Conservation (phyloP, 2,113 vertebrate species). For the Notarius lentiginosus region DNA sequence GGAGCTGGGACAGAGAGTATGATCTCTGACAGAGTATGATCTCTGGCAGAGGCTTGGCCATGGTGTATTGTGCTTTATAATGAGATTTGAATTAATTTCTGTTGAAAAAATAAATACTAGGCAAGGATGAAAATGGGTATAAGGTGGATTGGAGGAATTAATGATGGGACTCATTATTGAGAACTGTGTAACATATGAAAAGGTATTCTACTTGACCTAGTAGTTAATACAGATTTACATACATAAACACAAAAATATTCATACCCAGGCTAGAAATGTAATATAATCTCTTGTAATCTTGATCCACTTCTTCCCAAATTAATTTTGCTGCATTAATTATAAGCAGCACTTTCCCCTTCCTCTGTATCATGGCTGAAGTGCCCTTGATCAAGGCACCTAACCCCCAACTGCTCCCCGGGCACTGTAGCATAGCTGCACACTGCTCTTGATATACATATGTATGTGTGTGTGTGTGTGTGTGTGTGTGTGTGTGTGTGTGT, state of each 20-base stretch:
- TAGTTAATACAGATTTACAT: not conserved
- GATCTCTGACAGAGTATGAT: too few relatives aligned
- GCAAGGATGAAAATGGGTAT: conserved; percentile 43
- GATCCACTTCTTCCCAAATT: not conserved
- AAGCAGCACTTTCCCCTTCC: too few relatives aligned
- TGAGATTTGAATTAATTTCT: conserved; percentile 54
- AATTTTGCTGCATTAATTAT: not conserved
- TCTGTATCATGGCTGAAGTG: too few relatives aligned
- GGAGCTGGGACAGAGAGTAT: conserved; percentile 29
- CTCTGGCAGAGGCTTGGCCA: conserved; percentile 44
- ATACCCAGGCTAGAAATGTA: not conserved
- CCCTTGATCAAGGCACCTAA: too few relatives aligned
- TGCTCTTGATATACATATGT: too few relatives aligned
- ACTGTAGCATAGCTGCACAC: too few relatives aligned
- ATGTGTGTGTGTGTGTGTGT: too few relatives aligned
- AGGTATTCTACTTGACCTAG: not conserved
- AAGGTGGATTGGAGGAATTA: not conserved
- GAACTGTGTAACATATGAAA: not conserved
- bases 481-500: too few relatives aligned
- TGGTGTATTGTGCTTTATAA: conserved; percentile 30
- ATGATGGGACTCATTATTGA: not conserved
- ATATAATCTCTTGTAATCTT: not conserved
- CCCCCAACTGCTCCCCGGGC: too few relatives aligned
- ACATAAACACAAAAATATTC: not conserved
- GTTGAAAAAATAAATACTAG: conserved; percentile 50